Percentiles rank a stretch among this genome's conserved stretches.
These are phyloP conservation scores for Criorhina ranunculi DNA, from an alignment of 2,888 invertebrate species.

Conservation along the genomic window DNA sequence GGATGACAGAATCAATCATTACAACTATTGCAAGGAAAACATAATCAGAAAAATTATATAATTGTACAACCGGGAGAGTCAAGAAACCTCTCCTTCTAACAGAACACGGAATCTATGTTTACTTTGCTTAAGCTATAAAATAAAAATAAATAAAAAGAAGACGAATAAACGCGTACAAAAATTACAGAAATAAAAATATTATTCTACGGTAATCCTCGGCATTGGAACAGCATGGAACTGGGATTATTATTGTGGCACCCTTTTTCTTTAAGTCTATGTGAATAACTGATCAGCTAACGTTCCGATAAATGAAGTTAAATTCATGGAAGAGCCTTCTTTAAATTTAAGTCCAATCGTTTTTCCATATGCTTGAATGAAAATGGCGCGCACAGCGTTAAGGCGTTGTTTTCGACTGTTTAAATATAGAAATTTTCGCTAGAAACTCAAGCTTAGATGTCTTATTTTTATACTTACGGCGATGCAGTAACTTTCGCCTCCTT, in stretches of 20 bases:
- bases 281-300: conserved; percentile 76
- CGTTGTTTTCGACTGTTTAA: conserved; percentile 81
- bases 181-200: conserved; percentile 39
- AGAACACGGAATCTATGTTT: conserved; percentile 40
- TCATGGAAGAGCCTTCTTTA: conserved; percentile 82
- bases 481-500: conserved; percentile 46
- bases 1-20: neutral
- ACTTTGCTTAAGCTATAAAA: conserved; percentile 52
- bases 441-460: neutral
- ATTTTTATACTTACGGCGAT: conserved; percentile 42
- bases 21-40: conserved; percentile 23
- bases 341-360: conserved; percentile 83
- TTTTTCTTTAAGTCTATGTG: conserved; percentile 52
- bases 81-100: conserved; percentile 31
- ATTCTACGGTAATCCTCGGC: conserved; percentile 70
- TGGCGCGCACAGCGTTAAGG: conserved; percentile 81
- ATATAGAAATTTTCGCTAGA: neutral
- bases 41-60: neutral
- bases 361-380: conserved; percentile 82
- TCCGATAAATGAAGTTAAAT: conserved; percentile 81
- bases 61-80: conserved; percentile 40
- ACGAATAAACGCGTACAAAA: conserved; percentile 48
- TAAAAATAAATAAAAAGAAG: conserved; percentile 56
- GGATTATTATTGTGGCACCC: conserved; percentile 64
- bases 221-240: conserved; percentile 67